Evolutionary conservation across 2,888 invertebrate genomes (phyloP).

Genomic region (Gasteruption jaculator): DNA sequence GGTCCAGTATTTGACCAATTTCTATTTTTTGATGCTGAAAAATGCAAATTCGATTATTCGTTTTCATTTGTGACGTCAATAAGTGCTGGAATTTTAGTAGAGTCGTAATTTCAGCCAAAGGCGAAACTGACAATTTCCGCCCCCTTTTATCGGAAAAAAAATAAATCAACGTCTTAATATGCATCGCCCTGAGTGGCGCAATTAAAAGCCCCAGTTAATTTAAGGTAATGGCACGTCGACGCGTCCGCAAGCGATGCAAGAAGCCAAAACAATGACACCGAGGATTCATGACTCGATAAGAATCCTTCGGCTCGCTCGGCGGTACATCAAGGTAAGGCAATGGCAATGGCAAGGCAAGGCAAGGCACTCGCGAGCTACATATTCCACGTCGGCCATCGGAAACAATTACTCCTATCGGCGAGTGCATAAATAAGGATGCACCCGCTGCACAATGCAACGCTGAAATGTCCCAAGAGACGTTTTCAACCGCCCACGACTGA

Average conservation of each 20-base stretch:
- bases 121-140: too few species aligned
- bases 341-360: not conserved
- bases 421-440: conserved; percentile 38
- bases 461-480: conserved; percentile 10
- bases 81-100: too few species aligned
- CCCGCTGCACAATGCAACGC: conserved; percentile 15
- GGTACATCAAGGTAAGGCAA: conserved; percentile 25
- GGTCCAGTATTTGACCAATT: too few species aligned
- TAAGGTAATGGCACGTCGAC: conserved; percentile 4
- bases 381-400: conserved; percentile 17
- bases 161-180: too few species aligned
- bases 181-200: too few species aligned
- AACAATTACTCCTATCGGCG: conserved; percentile 35
- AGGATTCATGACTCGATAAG: conserved; percentile 24
- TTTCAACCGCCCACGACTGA: conserved; percentile 24
- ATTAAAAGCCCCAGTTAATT: too few species aligned
- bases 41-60: too few species aligned
- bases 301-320: conserved; percentile 18
- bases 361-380: not conserved
- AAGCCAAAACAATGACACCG: conserved; percentile 21
- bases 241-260: conserved; percentile 8
- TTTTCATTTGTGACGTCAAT: too few species aligned
- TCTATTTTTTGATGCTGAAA: too few species aligned
- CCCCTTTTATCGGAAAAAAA: too few species aligned
- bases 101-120: too few species aligned